phyloP scores from a whole-genome alignment of 2,888 invertebrate species.

The Crepidodera aurea region DNA sequence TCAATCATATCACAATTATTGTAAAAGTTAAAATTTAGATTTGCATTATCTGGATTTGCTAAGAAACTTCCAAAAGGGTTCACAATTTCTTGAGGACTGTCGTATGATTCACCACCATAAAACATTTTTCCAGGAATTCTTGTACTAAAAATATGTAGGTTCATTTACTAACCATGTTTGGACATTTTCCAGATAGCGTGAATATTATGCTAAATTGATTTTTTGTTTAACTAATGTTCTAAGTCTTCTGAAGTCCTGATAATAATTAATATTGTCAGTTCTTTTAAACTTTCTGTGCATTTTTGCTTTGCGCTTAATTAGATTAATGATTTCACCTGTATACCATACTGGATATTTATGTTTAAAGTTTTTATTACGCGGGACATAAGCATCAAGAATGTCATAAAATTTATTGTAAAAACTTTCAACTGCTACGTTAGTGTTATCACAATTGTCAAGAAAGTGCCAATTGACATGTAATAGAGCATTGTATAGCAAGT shows the following conservation, averaged over 20 bases:
- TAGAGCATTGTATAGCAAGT: slow-evolving; percentile 1
- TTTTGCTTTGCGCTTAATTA: too few relatives aligned
- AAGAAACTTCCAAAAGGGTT: slow-evolving; percentile 4
- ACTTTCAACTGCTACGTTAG: neutral
- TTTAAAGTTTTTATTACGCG: neutral
- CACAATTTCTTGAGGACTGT: slow-evolving; percentile 5
- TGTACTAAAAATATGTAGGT: slow-evolving; percentile 4
- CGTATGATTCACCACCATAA: neutral
- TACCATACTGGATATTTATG: slow-evolving; percentile 7
- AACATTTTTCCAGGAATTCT: slow-evolving; percentile 9
- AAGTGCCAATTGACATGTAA: neutral
- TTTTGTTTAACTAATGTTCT: neutral
- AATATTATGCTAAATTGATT: too few relatives aligned
- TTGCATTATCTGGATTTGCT: neutral
- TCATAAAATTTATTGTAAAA: neutral
- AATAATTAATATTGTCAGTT: neutral
- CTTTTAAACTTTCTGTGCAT: neutral
- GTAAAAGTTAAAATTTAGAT: neutral
- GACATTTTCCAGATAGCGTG: too few relatives aligned
- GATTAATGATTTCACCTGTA: too few relatives aligned
- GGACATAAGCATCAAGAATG: neutral
- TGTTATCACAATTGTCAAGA: neutral
- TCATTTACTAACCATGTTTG: slow-evolving; percentile 3
- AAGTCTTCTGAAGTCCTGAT: neutral
- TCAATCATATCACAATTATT: neutral